Evolutionary conservation across 2,888 invertebrate genomes (phyloP), one percentile per base, ranked within the genome.

Genomic region (Drosophila stalkeri): DNA sequence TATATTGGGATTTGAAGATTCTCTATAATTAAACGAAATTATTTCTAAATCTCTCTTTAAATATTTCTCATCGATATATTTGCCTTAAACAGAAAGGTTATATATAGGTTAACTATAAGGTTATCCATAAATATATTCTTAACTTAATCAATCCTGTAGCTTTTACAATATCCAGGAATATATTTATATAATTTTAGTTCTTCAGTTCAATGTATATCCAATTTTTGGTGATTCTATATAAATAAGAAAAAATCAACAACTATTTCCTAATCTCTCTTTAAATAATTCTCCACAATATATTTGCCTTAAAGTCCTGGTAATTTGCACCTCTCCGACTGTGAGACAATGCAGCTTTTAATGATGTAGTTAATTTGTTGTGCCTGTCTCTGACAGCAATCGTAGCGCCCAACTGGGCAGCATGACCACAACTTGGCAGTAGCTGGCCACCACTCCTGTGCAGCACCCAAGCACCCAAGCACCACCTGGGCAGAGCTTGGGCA

Each of bases 281-380:
- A 8, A 23, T 46, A 14, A 7, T 46, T 12, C 14, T 5, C 27
- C 6, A 7, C 23, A 0, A 14, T 46, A 44, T 16, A 9, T 33
- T 18, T 18, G 16, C 16, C 0, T 18, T 33, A 18, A 51, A 7
- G 8, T 18, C 33, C 4, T 14, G 2, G 6, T 7, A n/a, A 39
- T 5, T 54, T 14, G 51, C 11, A 31, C 55, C 66, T 70, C 63
- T 70, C 60, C 75, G 16, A 20, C 52, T 27, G 55, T 49, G 52
- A 46, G 60, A 27, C 55, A 60, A 47, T 75, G 61, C 46, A 64
- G 39, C 61, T 14, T 78, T 75, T 74, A 51, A 65, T 69, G 64
- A 69, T 79, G 59, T 65, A 78, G 76, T 77, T 69, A 68, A 78
- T 74, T 64, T 46, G 37, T 46, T 37, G 27, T 49, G 73, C 31